Conservation (phyloP, 2,797 vertebrate genomes). For the Chaunax sp. region DNA sequence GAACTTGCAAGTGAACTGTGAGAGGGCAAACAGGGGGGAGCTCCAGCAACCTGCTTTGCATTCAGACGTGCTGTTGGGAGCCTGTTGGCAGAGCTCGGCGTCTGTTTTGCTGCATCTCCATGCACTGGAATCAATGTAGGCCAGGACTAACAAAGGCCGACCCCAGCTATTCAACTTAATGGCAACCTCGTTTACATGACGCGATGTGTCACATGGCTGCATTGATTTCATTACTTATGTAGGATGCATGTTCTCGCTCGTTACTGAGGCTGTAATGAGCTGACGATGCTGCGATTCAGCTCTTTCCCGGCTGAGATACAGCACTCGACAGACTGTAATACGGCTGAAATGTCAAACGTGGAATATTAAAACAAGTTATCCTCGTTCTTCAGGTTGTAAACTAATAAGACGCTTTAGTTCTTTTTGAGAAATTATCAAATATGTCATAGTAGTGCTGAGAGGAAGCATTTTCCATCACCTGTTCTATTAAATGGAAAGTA, state of each 20-base stretch:
- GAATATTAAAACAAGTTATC: slow-evolving; percentile 16
- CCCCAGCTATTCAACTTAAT: slow-evolving; percentile 51
- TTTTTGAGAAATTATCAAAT: slow-evolving; percentile 17
- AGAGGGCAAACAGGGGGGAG: slow-evolving; percentile 22
- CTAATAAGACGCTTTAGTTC: slow-evolving; percentile 31
- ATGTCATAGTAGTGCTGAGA: background rate
- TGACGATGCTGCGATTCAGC: slow-evolving; percentile 33
- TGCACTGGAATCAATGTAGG: slow-evolving; percentile 63
- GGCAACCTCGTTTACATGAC: slow-evolving; percentile 48
- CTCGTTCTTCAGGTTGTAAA: slow-evolving; percentile 10
- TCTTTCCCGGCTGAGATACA: slow-evolving; percentile 6
- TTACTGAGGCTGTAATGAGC: slow-evolving; percentile 51
- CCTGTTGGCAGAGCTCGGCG: slow-evolving; percentile 50
- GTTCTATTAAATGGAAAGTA: too few relatives aligned
- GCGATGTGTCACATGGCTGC: slow-evolving; percentile 28
- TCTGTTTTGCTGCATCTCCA: slow-evolving; percentile 47
- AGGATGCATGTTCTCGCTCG: slow-evolving; percentile 40
- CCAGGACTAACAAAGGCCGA: slow-evolving; percentile 53
- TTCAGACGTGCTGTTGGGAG: slow-evolving; percentile 44
- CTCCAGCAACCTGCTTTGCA: slow-evolving; percentile 39
- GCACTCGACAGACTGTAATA: slow-evolving; percentile 4
- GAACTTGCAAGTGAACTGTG: slow-evolving; percentile 56
- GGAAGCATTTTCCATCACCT: slow-evolving; percentile 5
- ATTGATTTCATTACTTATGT: slow-evolving; percentile 72
- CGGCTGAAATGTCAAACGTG: slow-evolving; percentile 36